Percentiles rank a stretch among this genome's conserved stretches.
Evolutionary conservation across 2,888 invertebrate species (phyloP).

Genomic region (Rhingia campestris): DNA sequence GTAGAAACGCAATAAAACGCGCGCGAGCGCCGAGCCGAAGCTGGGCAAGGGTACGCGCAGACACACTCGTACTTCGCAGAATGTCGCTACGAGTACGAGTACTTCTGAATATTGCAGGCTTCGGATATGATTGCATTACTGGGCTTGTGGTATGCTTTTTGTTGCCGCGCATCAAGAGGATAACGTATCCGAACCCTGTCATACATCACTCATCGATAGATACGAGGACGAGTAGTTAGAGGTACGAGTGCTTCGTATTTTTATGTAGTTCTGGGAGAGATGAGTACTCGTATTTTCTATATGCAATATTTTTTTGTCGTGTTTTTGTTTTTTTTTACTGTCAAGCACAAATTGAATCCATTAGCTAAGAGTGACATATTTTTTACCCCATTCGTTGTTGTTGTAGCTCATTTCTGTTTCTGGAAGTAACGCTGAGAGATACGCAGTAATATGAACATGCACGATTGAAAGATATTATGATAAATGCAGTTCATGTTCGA

Average conservation of each 20-base stretch:
- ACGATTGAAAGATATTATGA: slow-evolving; percentile 41
- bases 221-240: slow-evolving; percentile 7
- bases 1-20: slow-evolving; percentile 53
- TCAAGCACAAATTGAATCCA: slow-evolving; percentile 54
- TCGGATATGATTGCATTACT: slow-evolving; percentile 46
- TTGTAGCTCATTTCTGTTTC: not conserved
- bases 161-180: slow-evolving; percentile 40
- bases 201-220: slow-evolving; percentile 57
- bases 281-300: slow-evolving; percentile 6
- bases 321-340: not conserved
- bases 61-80: slow-evolving; percentile 26
- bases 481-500: slow-evolving; percentile 42
- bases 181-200: slow-evolving; percentile 39
- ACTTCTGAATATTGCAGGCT: slow-evolving; percentile 50
- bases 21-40: not conserved
- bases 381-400: slow-evolving; percentile 7
- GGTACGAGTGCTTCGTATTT: slow-evolving; percentile 8
- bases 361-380: slow-evolving; percentile 49
- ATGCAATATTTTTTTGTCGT: not conserved
- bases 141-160: slow-evolving; percentile 59
- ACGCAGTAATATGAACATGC: slow-evolving; percentile 29
- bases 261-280: slow-evolving; percentile 48
- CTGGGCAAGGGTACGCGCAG: slow-evolving; percentile 40
- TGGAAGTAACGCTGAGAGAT: not conserved
- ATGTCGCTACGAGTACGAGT: slow-evolving; percentile 44